These are phyloP conservation scores for Plutomurus gul DNA, from an alignment of 1,140 invertebrate genomes.

Conservation along the genomic window DNA sequence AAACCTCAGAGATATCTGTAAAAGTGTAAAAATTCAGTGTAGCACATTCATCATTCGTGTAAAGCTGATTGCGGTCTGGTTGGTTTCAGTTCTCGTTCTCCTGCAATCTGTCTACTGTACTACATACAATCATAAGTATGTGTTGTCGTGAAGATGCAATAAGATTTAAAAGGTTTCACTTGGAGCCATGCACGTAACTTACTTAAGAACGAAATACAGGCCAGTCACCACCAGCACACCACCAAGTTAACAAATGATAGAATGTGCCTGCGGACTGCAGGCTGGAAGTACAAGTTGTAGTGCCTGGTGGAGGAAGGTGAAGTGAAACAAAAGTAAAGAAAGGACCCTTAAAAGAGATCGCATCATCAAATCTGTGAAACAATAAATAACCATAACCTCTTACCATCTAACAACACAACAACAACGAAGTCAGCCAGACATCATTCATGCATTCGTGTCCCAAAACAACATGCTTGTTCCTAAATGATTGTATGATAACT, in stretches of 20 bases:
- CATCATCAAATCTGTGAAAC: conserved; percentile 7
- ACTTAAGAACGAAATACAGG: too few relatives aligned
- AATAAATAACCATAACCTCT: conserved; percentile 18
- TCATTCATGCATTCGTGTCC: conserved; percentile 18
- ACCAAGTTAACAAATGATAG: too few relatives aligned
- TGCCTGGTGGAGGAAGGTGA: neutral
- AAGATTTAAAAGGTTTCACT: conserved; percentile 19
- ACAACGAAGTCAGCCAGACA: too few relatives aligned
- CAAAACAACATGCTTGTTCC: conserved; percentile 4
- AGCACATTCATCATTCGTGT: conserved; percentile 3
- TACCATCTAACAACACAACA: neutral
- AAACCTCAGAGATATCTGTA: too few relatives aligned
- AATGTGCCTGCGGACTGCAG: too few relatives aligned
- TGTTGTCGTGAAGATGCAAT: conserved; percentile 1
- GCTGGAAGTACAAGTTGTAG: neutral
- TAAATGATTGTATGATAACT: conserved; percentile 5
- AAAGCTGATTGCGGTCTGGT: neutral
- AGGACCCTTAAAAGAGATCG: conserved; percentile 16
- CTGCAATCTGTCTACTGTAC: too few relatives aligned
- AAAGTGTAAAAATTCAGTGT: too few relatives aligned
- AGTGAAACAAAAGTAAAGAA: neutral
- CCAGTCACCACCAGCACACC: too few relatives aligned
- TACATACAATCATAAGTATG: too few relatives aligned
- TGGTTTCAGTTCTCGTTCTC: neutral
- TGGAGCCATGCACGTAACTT: neutral